Base-by-base conservation (phyloP, 1,140 invertebrate genomes). In the Drosophila pruinosa region DNA sequence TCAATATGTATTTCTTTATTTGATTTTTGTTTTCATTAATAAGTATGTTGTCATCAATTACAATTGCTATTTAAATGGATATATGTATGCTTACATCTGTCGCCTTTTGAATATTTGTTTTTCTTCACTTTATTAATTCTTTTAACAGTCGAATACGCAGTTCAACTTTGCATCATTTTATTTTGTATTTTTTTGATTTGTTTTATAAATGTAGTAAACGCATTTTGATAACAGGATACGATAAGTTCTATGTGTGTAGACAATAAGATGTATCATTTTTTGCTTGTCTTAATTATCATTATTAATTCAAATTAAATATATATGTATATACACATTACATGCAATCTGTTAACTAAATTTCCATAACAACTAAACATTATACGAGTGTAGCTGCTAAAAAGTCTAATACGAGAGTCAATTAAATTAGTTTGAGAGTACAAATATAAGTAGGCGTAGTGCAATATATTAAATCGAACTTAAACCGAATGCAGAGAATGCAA, bases 131-230 rank as follows among this genome's bases (percentile, higher is more conserved):
- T 38, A 17, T 12, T 53, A 26, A 21, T n/a, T n/a, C 12, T 15
- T 43, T 22, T 74, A 72, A 67, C 31, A 53, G 19, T 61, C 72
- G 41, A 54, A 72, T 53, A 56, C 57, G 26, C 31, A 50, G 48
- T 14, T 31, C 38, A 52, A 54, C 53, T 52, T 80, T 14, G 31
- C 17, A 26, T 62, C 26, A 2, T 4, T 34, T 48, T 54, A 22
- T 56, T n/a, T n/a, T 48, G 47, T 14, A 10, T 47, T 24, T 14
- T 36, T 71, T 56, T 28, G 53, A 71, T 67, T 73, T 56, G 43
- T 65, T 86, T 85, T 88, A 88, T 88, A 82, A 88, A 88, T 88
- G 82, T 88, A 89, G 83, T 88, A 88, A 88, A 89, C 83, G 78
- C 82, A 76, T 89, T 82, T 82, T 75, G 70, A 89, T 82, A 83